These are phyloP conservation scores for Noctua pronuba DNA, from an alignment of 2,888 invertebrate species.

Conservation along the genomic window DNA sequence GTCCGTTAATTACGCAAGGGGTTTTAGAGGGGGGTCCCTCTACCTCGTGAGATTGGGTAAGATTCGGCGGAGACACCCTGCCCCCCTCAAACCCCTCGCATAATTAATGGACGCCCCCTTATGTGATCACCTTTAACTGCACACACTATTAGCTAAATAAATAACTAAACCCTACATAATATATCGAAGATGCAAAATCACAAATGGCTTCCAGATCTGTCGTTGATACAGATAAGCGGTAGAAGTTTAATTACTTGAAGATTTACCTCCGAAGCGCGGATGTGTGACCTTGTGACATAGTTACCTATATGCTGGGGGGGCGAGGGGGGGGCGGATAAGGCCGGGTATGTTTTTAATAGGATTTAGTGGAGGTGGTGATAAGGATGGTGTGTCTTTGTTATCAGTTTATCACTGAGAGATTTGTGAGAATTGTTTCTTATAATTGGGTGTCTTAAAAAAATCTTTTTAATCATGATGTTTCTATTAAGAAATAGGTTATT, in stretches of 20 bases:
- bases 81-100: too few relatives aligned
- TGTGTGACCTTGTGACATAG: slow-evolving; percentile 28
- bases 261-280: slow-evolving; percentile 38
- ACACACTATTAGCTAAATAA: background rate
- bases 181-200: background rate
- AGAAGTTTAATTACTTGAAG: slow-evolving; percentile 59
- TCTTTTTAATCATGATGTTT: background rate
- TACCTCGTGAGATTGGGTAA: too few relatives aligned
- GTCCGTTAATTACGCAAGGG: too few relatives aligned
- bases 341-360: slow-evolving; percentile 18
- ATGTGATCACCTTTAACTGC: too few relatives aligned
- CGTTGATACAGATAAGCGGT: slow-evolving; percentile 43
- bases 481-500: background rate
- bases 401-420: background rate
- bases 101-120: too few relatives aligned
- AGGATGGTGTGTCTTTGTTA: background rate
- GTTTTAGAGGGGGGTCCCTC: too few relatives aligned
- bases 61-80: too few relatives aligned
- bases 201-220: slow-evolving; percentile 24
- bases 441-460: background rate
- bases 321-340: too few relatives aligned
- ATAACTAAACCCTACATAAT: background rate
- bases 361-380: slow-evolving; percentile 18
- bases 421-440: background rate
- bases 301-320: background rate